Percentiles rank a stretch among this genome's conserved stretches.
These are phyloP conservation scores for Euwallacea similis DNA, from an alignment of 1,140 invertebrate species.

Conservation along the genomic window DNA sequence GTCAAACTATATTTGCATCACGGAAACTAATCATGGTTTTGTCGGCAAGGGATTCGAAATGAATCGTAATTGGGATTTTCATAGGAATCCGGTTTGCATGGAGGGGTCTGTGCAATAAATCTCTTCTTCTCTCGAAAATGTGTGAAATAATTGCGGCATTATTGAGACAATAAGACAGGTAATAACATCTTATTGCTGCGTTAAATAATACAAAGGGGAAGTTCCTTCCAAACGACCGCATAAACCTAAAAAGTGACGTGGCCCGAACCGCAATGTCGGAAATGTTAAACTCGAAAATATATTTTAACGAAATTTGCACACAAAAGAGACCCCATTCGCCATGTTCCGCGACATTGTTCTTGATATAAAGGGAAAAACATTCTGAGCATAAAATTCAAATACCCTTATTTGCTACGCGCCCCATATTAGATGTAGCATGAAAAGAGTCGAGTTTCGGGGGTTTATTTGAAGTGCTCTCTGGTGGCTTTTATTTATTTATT, in stretches of 20 bases:
- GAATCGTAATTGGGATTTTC: constrained; percentile 10
- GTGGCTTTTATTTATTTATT: too few species aligned
- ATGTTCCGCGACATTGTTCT: constrained; percentile 21
- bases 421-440: constrained; percentile 8
- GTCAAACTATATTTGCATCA: constrained; percentile 23
- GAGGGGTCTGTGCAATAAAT: too few species aligned
- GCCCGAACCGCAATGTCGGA: constrained; percentile 9
- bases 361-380: constrained; percentile 18
- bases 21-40: constrained; percentile 19
- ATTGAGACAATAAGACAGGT: too few species aligned
- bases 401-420: constrained; percentile 13
- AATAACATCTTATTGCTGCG: too few species aligned
- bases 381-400: constrained; percentile 12
- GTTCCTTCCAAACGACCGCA: not conserved
- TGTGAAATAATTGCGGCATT: too few species aligned
- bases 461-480: not conserved
- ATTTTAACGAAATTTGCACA: constrained; percentile 22
- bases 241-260: not conserved
- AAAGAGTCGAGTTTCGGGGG: not conserved
- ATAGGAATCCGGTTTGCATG: too few species aligned
- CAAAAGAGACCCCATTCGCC: constrained; percentile 12
- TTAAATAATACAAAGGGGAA: too few species aligned
- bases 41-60: not conserved
- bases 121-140: too few species aligned
- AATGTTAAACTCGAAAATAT: constrained; percentile 19